Conservation (phyloP, 2,797 vertebrate species). For the Hozukius guyotensis region DNA sequence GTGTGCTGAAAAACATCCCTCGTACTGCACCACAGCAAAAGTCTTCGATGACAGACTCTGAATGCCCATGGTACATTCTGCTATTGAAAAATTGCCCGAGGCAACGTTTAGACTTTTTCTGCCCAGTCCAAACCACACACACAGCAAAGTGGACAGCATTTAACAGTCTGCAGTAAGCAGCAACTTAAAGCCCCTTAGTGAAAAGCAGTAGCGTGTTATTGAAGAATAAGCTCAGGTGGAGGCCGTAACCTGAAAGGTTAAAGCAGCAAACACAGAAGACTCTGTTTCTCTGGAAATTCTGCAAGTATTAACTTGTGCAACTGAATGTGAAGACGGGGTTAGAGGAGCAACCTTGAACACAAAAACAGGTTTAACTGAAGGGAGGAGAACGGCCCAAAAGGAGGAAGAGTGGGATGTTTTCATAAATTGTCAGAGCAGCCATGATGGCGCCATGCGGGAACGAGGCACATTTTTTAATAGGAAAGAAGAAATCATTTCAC, state of each 20-base stretch:
- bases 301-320: neutral
- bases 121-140: conserved; percentile 40
- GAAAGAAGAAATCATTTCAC: neutral
- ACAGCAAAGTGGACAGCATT: conserved; percentile 41
- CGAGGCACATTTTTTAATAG: neutral
- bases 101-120: conserved; percentile 33
- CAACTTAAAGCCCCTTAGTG: conserved; percentile 13
- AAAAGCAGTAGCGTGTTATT: conserved; percentile 18
- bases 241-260: conserved; percentile 3
- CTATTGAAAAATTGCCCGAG: conserved; percentile 48
- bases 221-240: conserved; percentile 18
- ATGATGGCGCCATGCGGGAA: conserved; percentile 1
- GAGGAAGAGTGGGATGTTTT: neutral
- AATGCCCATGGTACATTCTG: conserved; percentile 34
- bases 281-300: neutral
- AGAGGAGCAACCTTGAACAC: neutral
- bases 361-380: conserved; percentile 2
- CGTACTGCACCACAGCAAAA: conserved; percentile 46
- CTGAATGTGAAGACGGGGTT: neutral
- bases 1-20: conserved; percentile 60
- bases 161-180: conserved; percentile 26
- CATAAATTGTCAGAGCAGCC: neutral
- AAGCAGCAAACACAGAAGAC: neutral
- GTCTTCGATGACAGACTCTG: conserved; percentile 58
- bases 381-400: neutral